phyloP scores from a whole-genome alignment of 2,888 invertebrate genomes.

The Acanthopleura granulata region DNA sequence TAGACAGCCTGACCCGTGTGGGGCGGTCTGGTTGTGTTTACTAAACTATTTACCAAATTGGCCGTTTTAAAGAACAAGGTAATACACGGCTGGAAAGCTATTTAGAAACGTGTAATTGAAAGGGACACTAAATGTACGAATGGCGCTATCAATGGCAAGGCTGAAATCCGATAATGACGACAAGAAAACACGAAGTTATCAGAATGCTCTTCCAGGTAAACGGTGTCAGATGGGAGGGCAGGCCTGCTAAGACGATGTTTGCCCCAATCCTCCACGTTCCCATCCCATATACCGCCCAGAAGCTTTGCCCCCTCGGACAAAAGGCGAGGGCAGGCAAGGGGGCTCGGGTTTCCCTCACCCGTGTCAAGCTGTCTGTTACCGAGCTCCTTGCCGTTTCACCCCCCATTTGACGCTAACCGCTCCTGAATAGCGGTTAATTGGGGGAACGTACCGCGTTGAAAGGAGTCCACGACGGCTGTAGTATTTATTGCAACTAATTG shows the following conservation, averaged over 20 bases:
- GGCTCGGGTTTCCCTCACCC: constrained; percentile 4
- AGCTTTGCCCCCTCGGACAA: background rate
- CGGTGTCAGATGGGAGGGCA: background rate
- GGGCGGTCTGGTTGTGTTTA: background rate
- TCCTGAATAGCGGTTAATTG: constrained; percentile 5
- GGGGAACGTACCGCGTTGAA: constrained; percentile 1
- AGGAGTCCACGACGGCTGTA: background rate
- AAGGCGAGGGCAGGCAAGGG: background rate
- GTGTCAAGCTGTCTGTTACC: background rate
- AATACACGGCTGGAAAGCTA: background rate
- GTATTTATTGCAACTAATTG: constrained; percentile 20
- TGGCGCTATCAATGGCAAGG: background rate
- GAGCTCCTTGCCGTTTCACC: background rate
- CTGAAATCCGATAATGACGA: background rate
- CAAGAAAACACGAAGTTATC: background rate
- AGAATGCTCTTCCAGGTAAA: background rate
- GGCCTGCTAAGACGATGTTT: background rate
- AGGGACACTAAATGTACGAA: background rate
- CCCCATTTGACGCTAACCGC: constrained; percentile 9
- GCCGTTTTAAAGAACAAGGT: background rate
- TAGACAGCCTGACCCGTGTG: background rate
- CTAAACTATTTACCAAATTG: constrained; percentile 6
- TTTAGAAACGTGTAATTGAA: background rate
- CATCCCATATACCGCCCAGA: background rate
- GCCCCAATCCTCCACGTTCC: background rate